Base-by-base conservation (phyloP, 64 coral and sea anemone species). In the Orbicella faveolata region DNA sequence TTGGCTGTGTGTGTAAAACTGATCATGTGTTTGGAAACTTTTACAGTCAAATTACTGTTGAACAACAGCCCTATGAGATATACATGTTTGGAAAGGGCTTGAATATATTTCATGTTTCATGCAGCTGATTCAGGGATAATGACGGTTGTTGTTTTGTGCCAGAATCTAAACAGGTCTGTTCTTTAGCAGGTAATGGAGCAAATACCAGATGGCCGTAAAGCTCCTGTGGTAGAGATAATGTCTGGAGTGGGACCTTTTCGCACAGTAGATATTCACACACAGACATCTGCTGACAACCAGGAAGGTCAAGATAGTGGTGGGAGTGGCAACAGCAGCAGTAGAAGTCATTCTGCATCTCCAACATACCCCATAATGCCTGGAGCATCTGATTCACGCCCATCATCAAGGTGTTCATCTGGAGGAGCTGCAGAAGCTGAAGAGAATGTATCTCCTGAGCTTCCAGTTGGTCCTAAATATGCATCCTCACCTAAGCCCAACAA, bases 401-500 rank as follows among this genome's bases (percentile, higher is more conserved):
- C 83, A 35, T 96, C 95, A 33, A 82, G 96, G 73, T 93, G 92
- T 20, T 88, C 96, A 26, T 98, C 93, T 23, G 93, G 93, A 34
- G 90, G 83, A 16, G 93, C 75, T 15, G 81, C 66, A 14, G 94
- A 89, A 13, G 81, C 70, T 51, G 90, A 92, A 67, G 55, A 88
- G 36, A 93, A 89, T 41, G 72, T 54, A 39, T 95, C 96, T 51
- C 93, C 93, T 61, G 96, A 98, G 23, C 69, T 91, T 51, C 76
- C 90, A 53, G 37, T 62, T 59, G 82, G 93, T 0, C 74, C 90
- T 59, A 98, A 98, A 63, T 98, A 95, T 93, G 96, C 96, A 20
- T 98, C 96, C 6, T 98, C 96, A 23, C 96, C 96, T 11, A 98
- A 93, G 61, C 96, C 96, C 34, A 98, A 98, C 41, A 98, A 98